Base-by-base conservation (phyloP, 2,113 vertebrate species). In the Thoracochromis brauschi region DNA sequence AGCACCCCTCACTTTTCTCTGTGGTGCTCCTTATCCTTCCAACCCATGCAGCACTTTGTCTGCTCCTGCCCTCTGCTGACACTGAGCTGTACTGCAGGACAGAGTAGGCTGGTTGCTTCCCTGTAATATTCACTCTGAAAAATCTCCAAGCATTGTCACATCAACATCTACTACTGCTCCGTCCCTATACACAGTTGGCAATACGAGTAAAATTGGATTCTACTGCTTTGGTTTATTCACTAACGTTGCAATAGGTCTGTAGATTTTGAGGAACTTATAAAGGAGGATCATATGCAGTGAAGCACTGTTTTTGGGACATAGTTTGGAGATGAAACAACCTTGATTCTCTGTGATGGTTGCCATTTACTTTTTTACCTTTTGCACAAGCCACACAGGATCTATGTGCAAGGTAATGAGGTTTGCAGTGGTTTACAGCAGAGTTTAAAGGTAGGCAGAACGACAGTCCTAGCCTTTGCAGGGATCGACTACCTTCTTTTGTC, bases 21-120 rank as follows among this genome's bases (percentile, higher is more conserved):
- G 63, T 38, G 94, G 93, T 94, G 95, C 94, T 91, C 85, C 87
- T 94, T 96, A 92, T 97, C 96, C 97, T 97, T 97, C 97, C 96
- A 97, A 96, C 88, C 96, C 97, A 96, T 97, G 96, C 90, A 94
- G 91, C 89, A 33, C 85, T 92, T 87, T 71, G 89, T 90, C 92
- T 94, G 91, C 93, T 95, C 87, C 92, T 94, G 92, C 92, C 89
- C 85, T 90, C 94, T 96, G 94, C 93, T 94, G 94, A 86, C 79
- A 42, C 14, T 75, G 53, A 81, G 26, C 35, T 79, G 75, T 82
- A 93, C 86, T 88, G 91, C 94, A 93, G 92, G 89, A 63, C 13
- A 58, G 87, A 90, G 82, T 86, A 89, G 95, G 92, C 92, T 93
- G 91, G 92, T 91, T 81, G 91, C 88, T 81, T 90, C 87, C 92